Evolutionary conservation across 2,113 vertebrate species (phyloP), one percentile per base, ranked within the genome.

Genomic region (Forbesichthys agassizii): DNA sequence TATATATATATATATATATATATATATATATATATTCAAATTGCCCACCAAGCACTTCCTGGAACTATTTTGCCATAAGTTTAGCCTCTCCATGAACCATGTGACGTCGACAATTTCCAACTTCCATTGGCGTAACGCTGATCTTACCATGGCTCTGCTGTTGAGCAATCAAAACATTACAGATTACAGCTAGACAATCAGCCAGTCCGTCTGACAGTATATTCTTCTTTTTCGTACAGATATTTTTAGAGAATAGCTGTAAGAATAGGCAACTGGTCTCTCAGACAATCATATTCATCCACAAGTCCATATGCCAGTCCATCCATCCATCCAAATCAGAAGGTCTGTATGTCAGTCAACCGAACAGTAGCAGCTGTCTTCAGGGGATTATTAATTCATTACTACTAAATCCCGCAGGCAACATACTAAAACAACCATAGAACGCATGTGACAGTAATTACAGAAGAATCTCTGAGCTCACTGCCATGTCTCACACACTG

Each of bases 381-480:
- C 13, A 33, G 4, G 18, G 62, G 36, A 33, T 55, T 52, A 53
- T 58, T 51, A 53, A 42, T 12, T 12, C 33, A 49, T 9, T 47
- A 61, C 11, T 3, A 52, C 36, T 61, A 33, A 80, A 75, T 36
- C 68, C 66, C 49, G 57, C 47, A 27, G 46, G 18, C 18, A 0
- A 46, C 48, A 48, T 9, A 59, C n/a, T 64, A 68, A 66, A 72
- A 53, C 74, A 69, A 73, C 66, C 57, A 14, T 1, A 13, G 61
- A 76, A 68, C 77, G 70, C 68, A 68, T 48, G 9, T 53, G 58
- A 48, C 58, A 62, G 73, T 70, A 57, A 80, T 73, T 64, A 49
- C 33, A 14, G 62, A 3, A 36, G 68, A 54, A 74, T 49, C 54
- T 49, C 12, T 56, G 57, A 61, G 61, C 13, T 74, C 33, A 42